Conservation (phyloP, 2,113 vertebrate genomes). For the Bubo bubo region DNA sequence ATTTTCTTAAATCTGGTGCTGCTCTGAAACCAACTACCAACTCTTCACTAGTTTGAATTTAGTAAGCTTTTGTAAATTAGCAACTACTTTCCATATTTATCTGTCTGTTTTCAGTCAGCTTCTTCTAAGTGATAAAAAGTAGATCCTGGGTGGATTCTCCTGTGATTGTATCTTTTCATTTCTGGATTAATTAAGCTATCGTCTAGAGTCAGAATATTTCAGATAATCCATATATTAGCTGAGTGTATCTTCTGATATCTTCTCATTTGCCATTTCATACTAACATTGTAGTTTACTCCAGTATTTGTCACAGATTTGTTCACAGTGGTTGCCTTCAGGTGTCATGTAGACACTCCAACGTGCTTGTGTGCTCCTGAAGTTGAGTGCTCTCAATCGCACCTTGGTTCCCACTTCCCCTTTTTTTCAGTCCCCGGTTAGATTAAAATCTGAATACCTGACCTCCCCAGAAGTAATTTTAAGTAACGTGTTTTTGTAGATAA, state of each 20-base stretch:
- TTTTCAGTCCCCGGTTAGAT: neutral
- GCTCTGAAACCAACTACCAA: neutral
- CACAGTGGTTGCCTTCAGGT: neutral
- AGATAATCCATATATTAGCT: neutral
- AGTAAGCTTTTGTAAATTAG: neutral
- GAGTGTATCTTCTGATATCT: neutral
- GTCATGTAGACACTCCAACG: neutral
- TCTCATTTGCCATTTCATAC: neutral
- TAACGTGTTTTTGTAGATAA: neutral
- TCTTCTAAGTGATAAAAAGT: neutral
- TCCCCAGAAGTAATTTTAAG: neutral
- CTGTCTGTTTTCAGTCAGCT: neutral
- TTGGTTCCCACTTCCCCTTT: neutral
- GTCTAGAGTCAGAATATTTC: neutral
- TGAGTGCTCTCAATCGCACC: neutral
- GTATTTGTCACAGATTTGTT: neutral
- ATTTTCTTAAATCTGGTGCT: neutral
- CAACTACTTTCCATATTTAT: neutral
- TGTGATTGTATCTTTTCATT: neutral
- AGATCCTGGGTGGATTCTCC: neutral
- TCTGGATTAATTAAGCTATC: neutral
- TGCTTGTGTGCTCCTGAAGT: neutral
- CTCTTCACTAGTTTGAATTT: neutral
- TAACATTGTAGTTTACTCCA: neutral
- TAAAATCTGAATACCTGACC: neutral